Conservation (phyloP, 1,140 invertebrate genomes). For the Littorina saxatilis region DNA sequence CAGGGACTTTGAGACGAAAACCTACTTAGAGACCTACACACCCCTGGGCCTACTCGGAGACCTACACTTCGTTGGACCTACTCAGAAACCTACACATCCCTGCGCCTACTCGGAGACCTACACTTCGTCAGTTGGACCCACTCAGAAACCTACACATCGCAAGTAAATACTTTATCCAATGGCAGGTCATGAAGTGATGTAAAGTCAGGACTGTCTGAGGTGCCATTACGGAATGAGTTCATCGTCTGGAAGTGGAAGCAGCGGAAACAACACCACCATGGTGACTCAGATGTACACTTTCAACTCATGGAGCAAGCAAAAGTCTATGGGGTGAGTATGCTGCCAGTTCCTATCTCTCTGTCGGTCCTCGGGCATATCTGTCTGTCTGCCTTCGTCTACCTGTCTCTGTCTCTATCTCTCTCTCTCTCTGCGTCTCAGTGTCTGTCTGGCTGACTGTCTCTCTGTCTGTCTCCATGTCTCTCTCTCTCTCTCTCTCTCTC, state of each 20-base stretch:
- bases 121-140: no score
- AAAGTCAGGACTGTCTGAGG: no score
- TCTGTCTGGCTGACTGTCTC: not conserved
- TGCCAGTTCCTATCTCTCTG: not conserved
- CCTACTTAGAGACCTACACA: no score
- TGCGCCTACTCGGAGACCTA: no score
- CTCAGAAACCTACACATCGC: no score
- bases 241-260: not conserved
- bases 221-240: not conserved
- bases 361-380: not conserved
- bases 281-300: constrained; percentile 37
- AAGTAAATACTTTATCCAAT: no score
- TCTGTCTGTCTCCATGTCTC: not conserved
- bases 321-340: not conserved
- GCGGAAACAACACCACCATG: constrained; percentile 14
- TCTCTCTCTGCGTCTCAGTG: not conserved
- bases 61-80: no score
- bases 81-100: no score
- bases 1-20: no score
- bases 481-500: no score
- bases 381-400: not conserved
- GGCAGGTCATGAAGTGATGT: no score
- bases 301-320: constrained; percentile 22
- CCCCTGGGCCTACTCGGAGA: no score
- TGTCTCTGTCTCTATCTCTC: not conserved